Evolutionary conservation across 1,140 invertebrate species (phyloP).

Genomic region (Ridgeia piscesae): DNA sequence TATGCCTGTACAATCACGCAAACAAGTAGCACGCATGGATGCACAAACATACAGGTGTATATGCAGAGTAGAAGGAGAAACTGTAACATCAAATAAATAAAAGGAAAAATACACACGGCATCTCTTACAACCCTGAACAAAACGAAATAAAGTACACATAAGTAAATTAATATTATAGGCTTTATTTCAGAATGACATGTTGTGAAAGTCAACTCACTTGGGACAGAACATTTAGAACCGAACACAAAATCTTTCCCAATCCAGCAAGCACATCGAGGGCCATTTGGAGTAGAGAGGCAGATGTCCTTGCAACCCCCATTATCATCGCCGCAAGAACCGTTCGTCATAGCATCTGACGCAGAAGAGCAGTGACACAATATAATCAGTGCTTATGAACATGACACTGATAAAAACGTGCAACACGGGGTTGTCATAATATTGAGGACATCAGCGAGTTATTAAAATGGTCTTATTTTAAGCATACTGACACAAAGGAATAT

Average conservation of each 20-base stretch:
- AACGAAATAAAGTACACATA: background rate
- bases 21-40: no score
- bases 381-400: background rate
- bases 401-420: background rate
- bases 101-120: no score
- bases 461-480: no score
- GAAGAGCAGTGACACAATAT: background rate
- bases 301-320: background rate
- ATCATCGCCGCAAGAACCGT: background rate
- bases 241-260: background rate
- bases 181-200: background rate
- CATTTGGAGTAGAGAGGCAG: background rate
- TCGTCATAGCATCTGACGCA: background rate
- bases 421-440: no score
- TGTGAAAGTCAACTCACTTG: background rate
- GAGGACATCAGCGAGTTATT: no score
- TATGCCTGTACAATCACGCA: no score
- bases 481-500: no score
- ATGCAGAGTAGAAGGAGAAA: no score
- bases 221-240: background rate
- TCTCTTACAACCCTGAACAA: no score
- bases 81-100: no score
- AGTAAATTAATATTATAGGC: background rate
- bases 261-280: background rate
- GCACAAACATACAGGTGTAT: no score